Conservation (phyloP, 2,888 invertebrate genomes). For the Platycnemis pennipes region DNA sequence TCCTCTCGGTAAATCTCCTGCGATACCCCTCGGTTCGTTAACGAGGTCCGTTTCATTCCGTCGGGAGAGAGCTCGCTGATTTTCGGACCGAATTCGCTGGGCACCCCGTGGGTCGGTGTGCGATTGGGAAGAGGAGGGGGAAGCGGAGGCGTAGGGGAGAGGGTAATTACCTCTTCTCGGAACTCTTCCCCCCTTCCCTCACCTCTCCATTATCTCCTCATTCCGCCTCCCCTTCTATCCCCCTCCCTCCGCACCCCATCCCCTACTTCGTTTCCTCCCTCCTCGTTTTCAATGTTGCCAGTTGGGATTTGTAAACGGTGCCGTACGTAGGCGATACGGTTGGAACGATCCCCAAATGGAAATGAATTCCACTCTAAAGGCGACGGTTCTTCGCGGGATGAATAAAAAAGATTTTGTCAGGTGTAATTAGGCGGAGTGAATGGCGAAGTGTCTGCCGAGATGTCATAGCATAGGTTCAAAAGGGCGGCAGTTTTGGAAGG, state of each 20-base stretch:
- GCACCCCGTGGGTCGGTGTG: background rate
- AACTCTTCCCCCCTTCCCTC: background rate
- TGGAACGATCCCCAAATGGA: background rate
- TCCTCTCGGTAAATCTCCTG: background rate
- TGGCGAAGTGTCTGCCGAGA: no score
- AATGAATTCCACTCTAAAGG: background rate
- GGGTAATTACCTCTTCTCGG: constrained; percentile 25
- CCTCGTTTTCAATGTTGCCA: background rate
- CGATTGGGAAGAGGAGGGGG: background rate
- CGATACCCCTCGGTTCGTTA: background rate
- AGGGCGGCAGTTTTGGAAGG: no score
- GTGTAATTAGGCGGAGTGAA: no score
- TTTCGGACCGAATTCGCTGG: background rate
- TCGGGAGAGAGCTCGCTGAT: background rate
- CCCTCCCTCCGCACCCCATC: background rate
- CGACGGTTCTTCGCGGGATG: no score
- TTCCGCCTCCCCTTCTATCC: background rate
- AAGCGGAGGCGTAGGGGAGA: background rate
- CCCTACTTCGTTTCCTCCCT: accelerated
- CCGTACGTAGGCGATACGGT: background rate
- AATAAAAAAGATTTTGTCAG: no score
- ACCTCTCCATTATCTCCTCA: no score
- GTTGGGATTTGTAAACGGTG: background rate
- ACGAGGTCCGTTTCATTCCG: constrained; percentile 22
- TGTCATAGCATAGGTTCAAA: no score